Evolutionary conservation across 2,797 vertebrate genomes (phyloP).

Genomic region (Sebastes dallii): DNA sequence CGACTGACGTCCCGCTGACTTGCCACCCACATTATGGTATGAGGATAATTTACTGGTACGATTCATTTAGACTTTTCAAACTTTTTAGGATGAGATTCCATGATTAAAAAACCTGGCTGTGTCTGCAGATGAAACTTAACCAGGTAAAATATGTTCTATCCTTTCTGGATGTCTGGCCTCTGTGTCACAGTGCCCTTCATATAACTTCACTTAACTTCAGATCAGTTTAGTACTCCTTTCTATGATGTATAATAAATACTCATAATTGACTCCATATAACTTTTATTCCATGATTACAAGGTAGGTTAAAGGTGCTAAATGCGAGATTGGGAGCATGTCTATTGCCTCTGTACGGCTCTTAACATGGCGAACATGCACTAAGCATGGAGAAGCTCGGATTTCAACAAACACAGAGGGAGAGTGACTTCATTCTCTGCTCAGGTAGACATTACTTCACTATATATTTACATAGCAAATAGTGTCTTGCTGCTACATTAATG

Average conservation of each 20-base stretch:
- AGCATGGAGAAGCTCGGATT: too few species aligned
- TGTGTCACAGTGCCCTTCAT: not conserved
- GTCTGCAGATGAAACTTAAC: not conserved
- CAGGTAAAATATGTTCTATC: not conserved
- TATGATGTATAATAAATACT: not conserved
- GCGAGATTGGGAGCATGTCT: too few species aligned
- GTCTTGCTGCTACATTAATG: not conserved
- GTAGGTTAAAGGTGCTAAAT: not conserved
- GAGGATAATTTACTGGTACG: too few species aligned
- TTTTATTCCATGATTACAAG: not conserved
- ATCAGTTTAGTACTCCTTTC: not conserved
- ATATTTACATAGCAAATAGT: not conserved
- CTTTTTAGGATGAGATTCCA: too few species aligned
- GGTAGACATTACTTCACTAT: not conserved
- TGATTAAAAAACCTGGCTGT: not conserved
- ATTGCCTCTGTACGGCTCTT: rapidly evolving
- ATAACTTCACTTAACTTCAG: not conserved
- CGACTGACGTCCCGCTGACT: too few species aligned
- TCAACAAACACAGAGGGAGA: too few species aligned
- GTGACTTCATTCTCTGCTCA: too few species aligned
- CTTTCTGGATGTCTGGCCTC: not conserved
- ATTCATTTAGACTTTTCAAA: too few species aligned
- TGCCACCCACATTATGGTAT: too few species aligned
- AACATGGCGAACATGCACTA: too few species aligned
- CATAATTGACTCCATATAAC: not conserved